A percentile compares a stretch with the other conserved stretches of the same genome.
phyloP scores from a whole-genome alignment of 2,113 vertebrate genomes.

The Pelvicachromis taeniatus region DNA sequence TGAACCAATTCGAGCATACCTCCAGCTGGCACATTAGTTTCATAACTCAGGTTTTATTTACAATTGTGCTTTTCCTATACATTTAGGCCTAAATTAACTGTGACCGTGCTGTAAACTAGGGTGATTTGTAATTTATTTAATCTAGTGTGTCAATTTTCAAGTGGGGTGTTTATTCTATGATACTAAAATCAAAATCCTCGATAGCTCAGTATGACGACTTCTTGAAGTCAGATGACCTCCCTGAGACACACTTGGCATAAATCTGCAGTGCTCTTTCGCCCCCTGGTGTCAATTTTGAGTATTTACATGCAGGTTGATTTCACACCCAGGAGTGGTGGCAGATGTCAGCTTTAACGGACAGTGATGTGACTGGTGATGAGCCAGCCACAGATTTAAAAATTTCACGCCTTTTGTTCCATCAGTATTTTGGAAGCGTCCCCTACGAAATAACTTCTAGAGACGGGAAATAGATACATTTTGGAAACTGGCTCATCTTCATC shows the following conservation, averaged over 20 bases:
- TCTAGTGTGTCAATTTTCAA: neutral
- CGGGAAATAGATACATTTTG: accelerated
- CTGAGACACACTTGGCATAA: neutral
- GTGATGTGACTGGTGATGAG: neutral
- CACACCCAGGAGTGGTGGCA: neutral
- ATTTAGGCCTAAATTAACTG: neutral
- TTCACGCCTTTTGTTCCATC: accelerated
- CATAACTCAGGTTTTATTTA: neutral
- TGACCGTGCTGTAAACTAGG: neutral
- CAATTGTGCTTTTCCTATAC: neutral
- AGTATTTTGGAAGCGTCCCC: accelerated
- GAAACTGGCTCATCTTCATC: neutral
- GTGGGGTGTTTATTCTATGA: neutral
- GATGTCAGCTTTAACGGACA: neutral
- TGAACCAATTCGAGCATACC: neutral
- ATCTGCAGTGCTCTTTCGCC: neutral
- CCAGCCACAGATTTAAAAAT: neutral
- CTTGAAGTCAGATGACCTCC: neutral
- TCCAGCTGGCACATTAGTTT: neutral
- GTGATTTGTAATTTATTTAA: neutral
- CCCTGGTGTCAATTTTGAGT: neutral
- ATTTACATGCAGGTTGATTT: neutral
- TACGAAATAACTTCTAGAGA: neutral
- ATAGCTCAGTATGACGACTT: neutral
- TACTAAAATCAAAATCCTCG: neutral